Percentiles rank a stretch among this genome's conserved stretches.
Evolutionary conservation across 2,888 invertebrate genomes (phyloP).

Genomic region (Latrodectus elegans): DNA sequence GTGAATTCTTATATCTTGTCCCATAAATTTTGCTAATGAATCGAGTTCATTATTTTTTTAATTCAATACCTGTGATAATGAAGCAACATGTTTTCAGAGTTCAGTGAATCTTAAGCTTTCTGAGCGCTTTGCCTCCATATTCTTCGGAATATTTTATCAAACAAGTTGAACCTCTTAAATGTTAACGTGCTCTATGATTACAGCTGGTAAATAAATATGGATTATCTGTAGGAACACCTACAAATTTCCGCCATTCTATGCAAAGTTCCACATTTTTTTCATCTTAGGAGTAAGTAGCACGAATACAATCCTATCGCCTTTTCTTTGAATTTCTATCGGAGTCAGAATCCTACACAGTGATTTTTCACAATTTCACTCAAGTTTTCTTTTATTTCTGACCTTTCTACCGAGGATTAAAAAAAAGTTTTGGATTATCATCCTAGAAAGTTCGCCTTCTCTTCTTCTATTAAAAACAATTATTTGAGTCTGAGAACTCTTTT

Average conservation of each 20-base stretch:
- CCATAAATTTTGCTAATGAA: not conserved
- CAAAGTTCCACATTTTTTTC: not conserved
- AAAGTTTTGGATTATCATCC: no score
- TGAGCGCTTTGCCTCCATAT: not conserved
- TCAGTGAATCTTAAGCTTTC: not conserved
- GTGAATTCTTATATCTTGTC: constrained; percentile 11
- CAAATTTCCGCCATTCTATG: not conserved
- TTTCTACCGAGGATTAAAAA: not conserved
- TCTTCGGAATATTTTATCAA: not conserved
- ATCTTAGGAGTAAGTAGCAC: not conserved
- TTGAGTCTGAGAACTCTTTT: not conserved
- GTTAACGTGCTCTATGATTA: not conserved
- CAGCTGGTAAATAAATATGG: not conserved
- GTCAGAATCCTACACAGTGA: not conserved
- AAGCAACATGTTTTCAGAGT: not conserved
- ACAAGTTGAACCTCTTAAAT: not conserved
- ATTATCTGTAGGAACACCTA: not conserved
- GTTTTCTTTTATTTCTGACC: not conserved
- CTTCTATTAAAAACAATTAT: not conserved
- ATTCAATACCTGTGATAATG: constrained; percentile 5
- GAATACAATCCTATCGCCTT: not conserved
- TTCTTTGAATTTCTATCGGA: not conserved
- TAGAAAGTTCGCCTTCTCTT: constrained; percentile 3
- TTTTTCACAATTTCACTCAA: not conserved
- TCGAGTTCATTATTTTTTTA: constrained; percentile 4